phyloP scores from a whole-genome alignment of 2,888 invertebrate species.

The Gari tellinella region DNA sequence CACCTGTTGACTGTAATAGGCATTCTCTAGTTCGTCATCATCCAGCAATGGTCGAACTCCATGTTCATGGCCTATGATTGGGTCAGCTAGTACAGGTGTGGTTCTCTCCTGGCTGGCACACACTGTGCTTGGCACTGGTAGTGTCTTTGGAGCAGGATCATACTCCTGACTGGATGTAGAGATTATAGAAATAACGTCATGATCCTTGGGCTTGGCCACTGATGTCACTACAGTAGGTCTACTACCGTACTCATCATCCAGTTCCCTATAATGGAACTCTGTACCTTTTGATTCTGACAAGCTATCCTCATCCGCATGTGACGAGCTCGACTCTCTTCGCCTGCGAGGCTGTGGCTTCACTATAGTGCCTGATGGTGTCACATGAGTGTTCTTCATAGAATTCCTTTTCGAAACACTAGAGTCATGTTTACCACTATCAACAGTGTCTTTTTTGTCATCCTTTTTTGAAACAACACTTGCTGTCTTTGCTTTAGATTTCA shows the following conservation, averaged over 20 bases:
- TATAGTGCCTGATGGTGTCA: slow-evolving; percentile 31
- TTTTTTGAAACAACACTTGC: too few relatives aligned
- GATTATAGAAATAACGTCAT: slow-evolving; percentile 57
- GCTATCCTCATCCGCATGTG: slow-evolving; percentile 83
- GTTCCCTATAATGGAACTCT: slow-evolving; percentile 80
- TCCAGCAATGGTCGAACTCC: slow-evolving; percentile 90
- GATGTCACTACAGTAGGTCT: slow-evolving; percentile 68
- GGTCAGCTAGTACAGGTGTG: slow-evolving; percentile 65
- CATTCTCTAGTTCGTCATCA: slow-evolving; percentile 89
- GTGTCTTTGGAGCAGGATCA: slow-evolving; percentile 53
- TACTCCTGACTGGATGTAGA: slow-evolving; percentile 64
- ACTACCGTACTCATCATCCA: slow-evolving; percentile 83
- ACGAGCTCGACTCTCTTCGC: slow-evolving; percentile 78
- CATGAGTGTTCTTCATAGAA: slow-evolving; percentile 39
- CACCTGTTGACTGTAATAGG: slow-evolving; percentile 59
- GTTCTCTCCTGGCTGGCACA: slow-evolving; percentile 30
- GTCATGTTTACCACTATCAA: slow-evolving; percentile 6
- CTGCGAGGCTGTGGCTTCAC: slow-evolving; percentile 28
- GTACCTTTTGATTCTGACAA: slow-evolving; percentile 77
- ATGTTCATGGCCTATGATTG: slow-evolving; percentile 90
- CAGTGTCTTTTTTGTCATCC: too few relatives aligned
- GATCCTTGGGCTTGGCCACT: slow-evolving; percentile 55
- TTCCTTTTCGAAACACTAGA: slow-evolving; percentile 10
- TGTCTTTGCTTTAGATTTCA: neutral
- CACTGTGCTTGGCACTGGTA: slow-evolving; percentile 23